Conservation (phyloP, 2,113 vertebrate genomes). For the Uria aalge region DNA sequence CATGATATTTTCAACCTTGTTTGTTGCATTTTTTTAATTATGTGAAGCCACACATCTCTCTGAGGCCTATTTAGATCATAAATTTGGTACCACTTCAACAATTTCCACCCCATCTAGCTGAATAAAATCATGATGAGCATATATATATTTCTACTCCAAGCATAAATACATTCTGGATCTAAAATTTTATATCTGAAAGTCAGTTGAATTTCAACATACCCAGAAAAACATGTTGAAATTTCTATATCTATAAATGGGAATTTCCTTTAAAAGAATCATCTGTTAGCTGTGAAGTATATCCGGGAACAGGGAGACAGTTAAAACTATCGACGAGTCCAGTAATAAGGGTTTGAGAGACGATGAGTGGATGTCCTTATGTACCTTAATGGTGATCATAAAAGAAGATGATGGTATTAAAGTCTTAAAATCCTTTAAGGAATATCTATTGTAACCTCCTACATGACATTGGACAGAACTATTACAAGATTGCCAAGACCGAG, state of each 20-base stretch:
- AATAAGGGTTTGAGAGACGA: background rate
- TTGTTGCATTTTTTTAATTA: background rate
- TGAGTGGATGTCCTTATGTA: background rate
- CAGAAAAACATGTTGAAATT: background rate
- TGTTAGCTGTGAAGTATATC: background rate
- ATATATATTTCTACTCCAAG: background rate
- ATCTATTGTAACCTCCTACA: background rate
- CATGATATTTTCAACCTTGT: background rate
- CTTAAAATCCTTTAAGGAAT: background rate
- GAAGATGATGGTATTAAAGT: background rate
- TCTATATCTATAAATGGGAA: background rate
- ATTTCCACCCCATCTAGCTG: background rate
- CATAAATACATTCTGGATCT: background rate
- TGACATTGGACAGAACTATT: background rate
- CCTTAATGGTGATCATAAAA: background rate
- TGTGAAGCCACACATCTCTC: background rate
- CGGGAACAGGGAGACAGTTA: background rate
- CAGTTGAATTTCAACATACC: background rate
- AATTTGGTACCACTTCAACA: background rate
- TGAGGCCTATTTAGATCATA: background rate
- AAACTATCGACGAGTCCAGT: background rate
- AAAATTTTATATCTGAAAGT: background rate
- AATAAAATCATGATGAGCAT: background rate
- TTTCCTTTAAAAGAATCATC: background rate
- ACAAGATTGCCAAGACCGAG: background rate